These are phyloP conservation scores for Ephestia elutella DNA, from an alignment of 1,140 invertebrate genomes.

Conservation along the genomic window DNA sequence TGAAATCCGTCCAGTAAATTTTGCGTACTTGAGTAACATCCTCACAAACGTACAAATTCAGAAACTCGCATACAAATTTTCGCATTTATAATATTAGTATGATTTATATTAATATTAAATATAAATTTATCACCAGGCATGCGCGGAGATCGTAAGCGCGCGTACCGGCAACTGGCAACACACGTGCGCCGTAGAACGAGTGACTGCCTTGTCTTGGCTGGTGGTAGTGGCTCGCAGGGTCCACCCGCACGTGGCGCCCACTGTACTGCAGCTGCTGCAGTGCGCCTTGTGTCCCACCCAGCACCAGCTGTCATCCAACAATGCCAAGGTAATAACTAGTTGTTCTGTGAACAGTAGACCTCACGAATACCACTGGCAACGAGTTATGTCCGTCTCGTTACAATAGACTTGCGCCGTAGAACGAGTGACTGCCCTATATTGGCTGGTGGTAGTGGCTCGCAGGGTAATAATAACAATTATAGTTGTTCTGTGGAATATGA, in stretches of 20 bases:
- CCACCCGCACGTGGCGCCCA: constrained; percentile 95
- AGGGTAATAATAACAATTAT: too few relatives aligned
- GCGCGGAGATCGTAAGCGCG: constrained; percentile 92
- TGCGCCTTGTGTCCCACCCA: constrained; percentile 83
- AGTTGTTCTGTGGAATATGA: too few relatives aligned
- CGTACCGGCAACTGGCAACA: constrained; percentile 97
- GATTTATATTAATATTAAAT: too few relatives aligned
- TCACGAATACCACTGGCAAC: too few relatives aligned
- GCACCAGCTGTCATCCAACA: constrained; percentile 20
- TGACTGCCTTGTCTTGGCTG: constrained; percentile 85
- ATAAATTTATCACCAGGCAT: constrained; percentile 72
- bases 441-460: constrained; percentile 86
- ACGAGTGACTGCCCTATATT: constrained; percentile 82
- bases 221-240: constrained; percentile 86
- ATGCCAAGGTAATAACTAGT: too few relatives aligned
- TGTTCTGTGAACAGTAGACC: too few relatives aligned
- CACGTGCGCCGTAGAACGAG: constrained; percentile 86
- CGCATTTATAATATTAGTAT: too few relatives aligned
- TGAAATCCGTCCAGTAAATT: too few relatives aligned
- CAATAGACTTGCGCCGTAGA: constrained; percentile 91
- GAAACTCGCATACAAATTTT: too few relatives aligned
- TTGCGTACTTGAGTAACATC: too few relatives aligned
- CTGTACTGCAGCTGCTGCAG: constrained; percentile 91
- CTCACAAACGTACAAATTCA: too few relatives aligned
- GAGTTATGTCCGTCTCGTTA: too few relatives aligned